Percentiles rank a stretch among this genome's conserved stretches.
phyloP scores from a whole-genome alignment of 2,113 vertebrate genomes.

The Condylura cristata region DNA sequence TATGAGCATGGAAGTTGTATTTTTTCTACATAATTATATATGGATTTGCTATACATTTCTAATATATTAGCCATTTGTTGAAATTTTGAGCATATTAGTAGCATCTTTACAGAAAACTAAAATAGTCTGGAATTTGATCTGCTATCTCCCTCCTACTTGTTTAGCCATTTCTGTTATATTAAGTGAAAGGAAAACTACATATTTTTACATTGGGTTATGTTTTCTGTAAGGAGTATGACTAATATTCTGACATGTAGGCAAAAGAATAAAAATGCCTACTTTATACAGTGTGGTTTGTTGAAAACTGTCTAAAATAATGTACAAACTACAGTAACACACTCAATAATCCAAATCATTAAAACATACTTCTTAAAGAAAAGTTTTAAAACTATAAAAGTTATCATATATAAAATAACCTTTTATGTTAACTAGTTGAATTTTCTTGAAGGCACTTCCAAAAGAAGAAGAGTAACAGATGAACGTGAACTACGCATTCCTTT shows the following conservation, averaged over 20 bases:
- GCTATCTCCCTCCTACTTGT: not conserved
- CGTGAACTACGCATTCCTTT: conserved; percentile 91
- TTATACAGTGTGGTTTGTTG: not conserved
- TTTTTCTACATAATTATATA: not conserved
- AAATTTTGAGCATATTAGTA: conserved; percentile 52
- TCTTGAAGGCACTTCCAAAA: conserved; percentile 89
- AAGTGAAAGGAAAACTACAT: not conserved
- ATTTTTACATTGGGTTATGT: not conserved
- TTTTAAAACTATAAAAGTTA: conserved; percentile 1
- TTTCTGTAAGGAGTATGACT: conserved; percentile 8
- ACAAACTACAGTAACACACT: conserved; percentile 14
- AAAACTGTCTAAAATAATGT: conserved; percentile 30
- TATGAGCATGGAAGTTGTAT: not conserved
- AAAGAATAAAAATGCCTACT: not conserved
- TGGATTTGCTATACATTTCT: conserved; percentile 7
- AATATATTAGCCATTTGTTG: not conserved
- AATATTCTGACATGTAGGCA: conserved; percentile 1
- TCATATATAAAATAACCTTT: not conserved
- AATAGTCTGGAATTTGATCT: not conserved
- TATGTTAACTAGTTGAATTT: conserved; percentile 76
- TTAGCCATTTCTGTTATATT: not conserved
- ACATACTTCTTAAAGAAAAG: conserved; percentile 1
- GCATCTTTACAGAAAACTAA: conserved; percentile 45
- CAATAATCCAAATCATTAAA: conserved; percentile 37
- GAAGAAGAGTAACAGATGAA: conserved; percentile 93